Percentiles rank a stretch among this genome's conserved stretches.
These are phyloP conservation scores for Volucella inanis DNA, from an alignment of 2,888 invertebrate genomes.

Conservation along the genomic window DNA sequence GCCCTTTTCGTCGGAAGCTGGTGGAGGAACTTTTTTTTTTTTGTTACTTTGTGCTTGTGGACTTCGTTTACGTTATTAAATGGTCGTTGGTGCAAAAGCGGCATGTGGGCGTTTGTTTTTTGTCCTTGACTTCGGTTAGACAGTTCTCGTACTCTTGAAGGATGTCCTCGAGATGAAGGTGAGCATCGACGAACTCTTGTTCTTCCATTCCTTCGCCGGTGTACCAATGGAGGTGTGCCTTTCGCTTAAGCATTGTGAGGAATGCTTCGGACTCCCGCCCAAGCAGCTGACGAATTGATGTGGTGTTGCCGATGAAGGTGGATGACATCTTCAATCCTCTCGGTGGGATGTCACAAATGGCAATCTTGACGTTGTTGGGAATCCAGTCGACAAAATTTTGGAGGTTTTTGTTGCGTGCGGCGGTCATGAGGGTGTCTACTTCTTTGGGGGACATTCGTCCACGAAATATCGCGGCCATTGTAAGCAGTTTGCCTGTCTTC, in stretches of 20 bases:
- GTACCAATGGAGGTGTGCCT: conserved; percentile 93
- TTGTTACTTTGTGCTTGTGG: neutral
- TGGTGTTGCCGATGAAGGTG: conserved; percentile 92
- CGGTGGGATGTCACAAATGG: conserved; percentile 93
- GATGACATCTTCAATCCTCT: conserved; percentile 93
- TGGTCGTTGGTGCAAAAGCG: conserved; percentile 37
- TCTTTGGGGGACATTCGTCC: conserved; percentile 81
- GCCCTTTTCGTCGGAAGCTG: conserved; percentile 42
- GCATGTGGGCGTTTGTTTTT: conserved; percentile 21
- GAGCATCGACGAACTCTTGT: conserved; percentile 92
- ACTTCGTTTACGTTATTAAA: conserved; percentile 2
- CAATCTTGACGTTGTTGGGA: conserved; percentile 93
- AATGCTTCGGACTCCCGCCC: conserved; percentile 90
- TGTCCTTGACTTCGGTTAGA: neutral
- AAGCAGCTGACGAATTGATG: conserved; percentile 91
- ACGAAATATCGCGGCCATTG: conserved; percentile 89
- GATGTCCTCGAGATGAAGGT: conserved; percentile 90
- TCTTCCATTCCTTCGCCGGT: conserved; percentile 95
- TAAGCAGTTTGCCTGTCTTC: conserved; percentile 89
- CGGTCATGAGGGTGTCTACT: conserved; percentile 85
- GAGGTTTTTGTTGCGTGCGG: conserved; percentile 90
- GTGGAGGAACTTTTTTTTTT: neutral
- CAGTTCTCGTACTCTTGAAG: conserved; percentile 86
- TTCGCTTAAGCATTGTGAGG: conserved; percentile 92
- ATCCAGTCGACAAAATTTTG: conserved; percentile 91